Base-by-base conservation (phyloP, 2,888 invertebrate genomes). In the Meliscaeva auricollis region DNA sequence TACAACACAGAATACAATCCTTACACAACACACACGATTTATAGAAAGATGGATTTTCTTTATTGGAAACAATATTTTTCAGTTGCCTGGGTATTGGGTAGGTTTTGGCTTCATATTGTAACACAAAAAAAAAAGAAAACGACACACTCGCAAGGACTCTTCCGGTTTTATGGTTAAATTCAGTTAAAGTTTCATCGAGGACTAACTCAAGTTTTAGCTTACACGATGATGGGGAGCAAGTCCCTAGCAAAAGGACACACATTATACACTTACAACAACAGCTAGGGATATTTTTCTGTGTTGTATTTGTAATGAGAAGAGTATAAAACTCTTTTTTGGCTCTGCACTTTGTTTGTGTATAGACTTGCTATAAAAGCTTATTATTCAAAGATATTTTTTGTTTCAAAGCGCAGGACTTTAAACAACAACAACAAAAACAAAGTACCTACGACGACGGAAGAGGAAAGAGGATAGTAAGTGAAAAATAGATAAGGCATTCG, bases 341-440 rank as follows among this genome's bases (percentile, higher is more conserved):
- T 38, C 20, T 52, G 41, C 9, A 38, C 7, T 13, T 38, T 38
- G 6, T 66, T 7, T 2, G 1, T 58, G 84, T 75, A 50, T 78
- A 38, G 69, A 70, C n/a, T n/a, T 84, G 75, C 75, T 80, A 84
- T 84, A 84, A 84, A 84, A 84, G 84, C 84, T 84, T 58, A 30
- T 17, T 64, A 58, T 58, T 58, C 13, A 20, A 58, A 20, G 58
- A 58, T 50, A 44, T 2, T 13, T n/a, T n/a, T n/a, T n/a, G n/a
- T 15, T 26, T 15, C 30, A 60, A 20, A 64, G 70, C 48, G 58
- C 70, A 68, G 32, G 66, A 35, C 44, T 22, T 8, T 2, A 38
- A 38, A n/a, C n/a, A n/a, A n/a, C n/a, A n/a, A n/a, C n/a, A n/a
- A n/a, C n/a, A n/a, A n/a, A n/a, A n/a, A n/a, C n/a, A n/a, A n/a